Base-by-base conservation (phyloP, 2,888 invertebrate species). In the Embidobia sp. region DNA sequence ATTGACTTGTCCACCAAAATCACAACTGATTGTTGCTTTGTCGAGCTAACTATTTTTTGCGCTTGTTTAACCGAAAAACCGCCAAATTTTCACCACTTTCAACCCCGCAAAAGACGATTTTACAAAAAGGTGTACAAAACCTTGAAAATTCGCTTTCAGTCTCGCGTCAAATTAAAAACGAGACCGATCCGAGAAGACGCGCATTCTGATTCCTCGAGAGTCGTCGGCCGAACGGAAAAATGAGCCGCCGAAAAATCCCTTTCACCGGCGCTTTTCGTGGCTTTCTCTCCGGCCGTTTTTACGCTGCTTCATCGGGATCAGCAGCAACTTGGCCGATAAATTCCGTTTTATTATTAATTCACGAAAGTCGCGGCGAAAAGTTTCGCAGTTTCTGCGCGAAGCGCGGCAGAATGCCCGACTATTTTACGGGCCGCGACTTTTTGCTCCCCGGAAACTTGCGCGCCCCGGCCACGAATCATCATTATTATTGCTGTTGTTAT, bases 341-440 rank as follows among this genome's bases (percentile, higher is more conserved):
- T 74, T 66, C 53, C 6, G 27, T 53, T 74, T 74, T 66, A 66
- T 74, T 74, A 74, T 74, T 74, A 74, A 74, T 74, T 74, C 74
- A 37, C 66, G 59, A 53, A 22, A 66, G 51, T 66, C 66, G 57
- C 72, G 57, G 42, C 51, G 59, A 1, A 59, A 66, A 74, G 57
- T 66, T 74, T 61, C 22, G 61, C 46, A 49, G 67, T 74, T 74
- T 67, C 46, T 37, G 8, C 8, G 16, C 53, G 63, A 63, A 61
- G 37, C 66, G 59, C 27, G 61, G 49, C 53, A 59, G 66, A 67
- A 67, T 74, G 51, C 37, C 18, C 67, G 53, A 49, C 74, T 61
- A 48, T 67, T 75, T 74, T 66, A 75, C 74, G 67, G 57, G 29
- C 59, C 46, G 67, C 61, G 61, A 67, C 67, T 61, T 67, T 75